Conservation (phyloP, 2,888 invertebrate species). For the Parnassius glacialis region DNA sequence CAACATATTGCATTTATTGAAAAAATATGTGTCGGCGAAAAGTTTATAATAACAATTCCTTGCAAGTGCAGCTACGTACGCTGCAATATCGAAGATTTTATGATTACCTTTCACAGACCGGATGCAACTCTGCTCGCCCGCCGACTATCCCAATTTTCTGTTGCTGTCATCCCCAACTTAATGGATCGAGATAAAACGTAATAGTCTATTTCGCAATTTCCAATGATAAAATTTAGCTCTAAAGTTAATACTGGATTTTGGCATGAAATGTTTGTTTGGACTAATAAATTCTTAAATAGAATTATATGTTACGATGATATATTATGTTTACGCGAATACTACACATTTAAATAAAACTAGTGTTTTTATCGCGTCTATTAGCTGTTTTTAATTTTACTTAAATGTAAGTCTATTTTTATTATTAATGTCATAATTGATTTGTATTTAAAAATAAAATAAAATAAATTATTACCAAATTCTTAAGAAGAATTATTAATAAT, state of each 20-base stretch:
- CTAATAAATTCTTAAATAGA: too few relatives aligned
- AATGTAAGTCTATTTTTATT: too few relatives aligned
- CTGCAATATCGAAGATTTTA: slow-evolving; percentile 28
- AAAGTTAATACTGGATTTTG: slow-evolving; percentile 6
- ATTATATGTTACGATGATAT: too few relatives aligned
- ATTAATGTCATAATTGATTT: too few relatives aligned
- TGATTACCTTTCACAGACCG: slow-evolving; percentile 28
- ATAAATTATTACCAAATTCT: too few relatives aligned
- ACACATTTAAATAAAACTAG: too few relatives aligned
- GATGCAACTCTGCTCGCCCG: slow-evolving; percentile 26
- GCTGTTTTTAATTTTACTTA: too few relatives aligned
- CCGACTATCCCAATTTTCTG: slow-evolving; percentile 30
- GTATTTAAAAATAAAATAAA: too few relatives aligned
- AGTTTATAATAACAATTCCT: slow-evolving; percentile 26
- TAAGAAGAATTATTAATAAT: too few relatives aligned
- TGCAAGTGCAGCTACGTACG: slow-evolving; percentile 21
- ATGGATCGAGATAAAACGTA: slow-evolving; percentile 28
- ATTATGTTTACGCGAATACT: too few relatives aligned
- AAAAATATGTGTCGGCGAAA: slow-evolving; percentile 19
- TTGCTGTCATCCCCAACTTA: slow-evolving; percentile 29
- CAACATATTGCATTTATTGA: slow-evolving; percentile 14
- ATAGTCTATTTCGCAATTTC: slow-evolving; percentile 26
- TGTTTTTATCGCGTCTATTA: too few relatives aligned
- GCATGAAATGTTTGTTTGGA: not conserved
- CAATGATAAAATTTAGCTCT: slow-evolving; percentile 20